Conservation (phyloP, 2,888 invertebrate genomes). For the Agapetus fuscipes region DNA sequence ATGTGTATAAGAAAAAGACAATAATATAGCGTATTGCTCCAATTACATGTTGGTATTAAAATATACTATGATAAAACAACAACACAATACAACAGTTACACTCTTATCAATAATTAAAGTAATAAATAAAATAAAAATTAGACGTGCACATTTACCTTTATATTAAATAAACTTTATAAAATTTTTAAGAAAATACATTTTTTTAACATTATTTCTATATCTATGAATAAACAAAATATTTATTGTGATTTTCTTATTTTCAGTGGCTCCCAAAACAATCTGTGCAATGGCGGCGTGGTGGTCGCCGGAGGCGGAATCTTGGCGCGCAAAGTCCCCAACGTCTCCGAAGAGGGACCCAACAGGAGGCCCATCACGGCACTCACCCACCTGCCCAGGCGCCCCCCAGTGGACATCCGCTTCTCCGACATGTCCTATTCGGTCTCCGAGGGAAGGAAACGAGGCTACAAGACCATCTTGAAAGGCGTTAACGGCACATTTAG, state of each 20-base stretch:
- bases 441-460: conserved; percentile 69
- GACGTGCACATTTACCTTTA: no score
- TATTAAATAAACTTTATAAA: no score
- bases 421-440: conserved; percentile 81
- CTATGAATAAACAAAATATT: neutral
- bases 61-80: no score
- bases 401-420: conserved; percentile 87
- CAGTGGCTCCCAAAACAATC: conserved; percentile 63
- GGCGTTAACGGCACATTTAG: conserved; percentile 81
- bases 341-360: conserved; percentile 50
- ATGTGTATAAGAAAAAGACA: no score
- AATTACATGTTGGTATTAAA: no score
- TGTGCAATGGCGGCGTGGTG: conserved; percentile 59
- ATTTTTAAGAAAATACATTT: no score
- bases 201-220: no score
- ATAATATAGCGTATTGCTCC: no score
- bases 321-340: conserved; percentile 65
- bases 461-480: conserved; percentile 80
- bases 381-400: conserved; percentile 75
- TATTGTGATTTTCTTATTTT: conserved; percentile 26
- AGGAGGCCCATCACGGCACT: conserved; percentile 67
- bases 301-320: conserved; percentile 40
- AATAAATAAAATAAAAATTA: no score
- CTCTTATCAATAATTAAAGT: no score
- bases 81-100: no score